These are phyloP conservation scores for Saxidomus purpurata DNA, from an alignment of 1,140 invertebrate species.

Conservation along the genomic window DNA sequence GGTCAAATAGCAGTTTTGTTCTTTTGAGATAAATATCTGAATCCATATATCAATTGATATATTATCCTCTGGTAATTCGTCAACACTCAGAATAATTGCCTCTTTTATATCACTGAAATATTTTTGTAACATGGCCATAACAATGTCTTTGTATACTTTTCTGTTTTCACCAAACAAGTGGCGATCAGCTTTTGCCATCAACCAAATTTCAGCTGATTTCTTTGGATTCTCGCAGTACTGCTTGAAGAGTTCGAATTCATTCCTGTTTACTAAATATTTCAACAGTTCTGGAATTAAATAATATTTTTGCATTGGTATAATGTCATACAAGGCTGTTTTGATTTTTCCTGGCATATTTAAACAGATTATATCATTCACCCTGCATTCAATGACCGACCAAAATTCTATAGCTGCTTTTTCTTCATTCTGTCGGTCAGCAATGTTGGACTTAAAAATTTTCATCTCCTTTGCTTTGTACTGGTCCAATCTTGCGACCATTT, in stretches of 20 bases:
- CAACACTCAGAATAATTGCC: neutral
- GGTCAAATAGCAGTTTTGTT: neutral
- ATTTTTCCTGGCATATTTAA: neutral
- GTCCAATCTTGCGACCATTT: neutral
- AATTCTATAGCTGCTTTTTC: neutral
- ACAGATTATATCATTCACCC: neutral
- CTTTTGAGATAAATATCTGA: neutral
- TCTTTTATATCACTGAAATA: neutral
- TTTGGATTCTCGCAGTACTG: neutral
- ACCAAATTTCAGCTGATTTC: neutral
- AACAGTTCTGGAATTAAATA: neutral
- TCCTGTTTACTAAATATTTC: neutral
- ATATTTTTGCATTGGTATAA: neutral
- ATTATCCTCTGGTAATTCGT: neutral
- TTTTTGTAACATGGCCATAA: neutral
- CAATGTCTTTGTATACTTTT: neutral
- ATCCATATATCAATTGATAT: neutral
- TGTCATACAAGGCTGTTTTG: neutral
- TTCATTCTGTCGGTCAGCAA: neutral
- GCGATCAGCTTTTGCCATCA: neutral
- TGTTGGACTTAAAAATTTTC: neutral
- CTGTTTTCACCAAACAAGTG: neutral
- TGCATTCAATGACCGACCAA: neutral
- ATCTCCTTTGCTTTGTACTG: neutral
- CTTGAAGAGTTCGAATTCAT: neutral